A percentile compares a stretch with the other conserved stretches of the same genome.
These are phyloP conservation scores for Climacteris rufus DNA, from an alignment of 2,113 vertebrate species.

Conservation along the genomic window DNA sequence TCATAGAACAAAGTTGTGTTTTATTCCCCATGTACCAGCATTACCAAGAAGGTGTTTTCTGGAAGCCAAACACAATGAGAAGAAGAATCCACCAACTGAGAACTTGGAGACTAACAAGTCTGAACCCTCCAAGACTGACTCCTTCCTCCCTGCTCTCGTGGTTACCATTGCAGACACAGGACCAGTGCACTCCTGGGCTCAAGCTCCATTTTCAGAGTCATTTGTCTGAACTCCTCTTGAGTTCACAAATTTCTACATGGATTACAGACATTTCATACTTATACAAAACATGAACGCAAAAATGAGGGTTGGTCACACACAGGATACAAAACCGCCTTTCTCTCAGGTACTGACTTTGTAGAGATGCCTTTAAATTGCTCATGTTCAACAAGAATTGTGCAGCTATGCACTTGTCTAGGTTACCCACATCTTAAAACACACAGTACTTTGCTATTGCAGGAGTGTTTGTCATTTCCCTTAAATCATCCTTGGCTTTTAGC, in stretches of 20 bases:
- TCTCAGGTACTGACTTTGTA: neutral
- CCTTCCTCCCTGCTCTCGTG: neutral
- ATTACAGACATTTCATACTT: neutral
- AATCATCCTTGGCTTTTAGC: slow-evolving; percentile 55
- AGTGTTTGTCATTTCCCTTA: slow-evolving; percentile 22
- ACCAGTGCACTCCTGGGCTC: accelerated
- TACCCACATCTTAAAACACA: neutral
- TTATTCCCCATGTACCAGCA: neutral
- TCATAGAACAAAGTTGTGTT: neutral
- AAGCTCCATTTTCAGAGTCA: neutral
- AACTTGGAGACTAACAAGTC: neutral
- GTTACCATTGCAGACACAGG: neutral
- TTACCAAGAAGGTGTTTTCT: neutral
- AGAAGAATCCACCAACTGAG: neutral
- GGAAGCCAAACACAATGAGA: neutral
- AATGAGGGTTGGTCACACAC: neutral
- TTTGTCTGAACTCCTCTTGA: neutral
- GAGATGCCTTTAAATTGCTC: neutral
- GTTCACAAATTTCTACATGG: neutral
- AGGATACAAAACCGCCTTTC: accelerated
- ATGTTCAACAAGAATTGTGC: neutral
- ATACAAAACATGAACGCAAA: neutral
- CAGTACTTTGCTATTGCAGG: neutral
- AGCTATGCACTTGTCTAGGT: neutral
- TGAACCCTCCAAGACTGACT: neutral